A percentile compares a stretch with the other conserved stretches of the same genome.
phyloP scores from a whole-genome alignment of 2,113 vertebrate genomes.

The Passerina amoena region DNA sequence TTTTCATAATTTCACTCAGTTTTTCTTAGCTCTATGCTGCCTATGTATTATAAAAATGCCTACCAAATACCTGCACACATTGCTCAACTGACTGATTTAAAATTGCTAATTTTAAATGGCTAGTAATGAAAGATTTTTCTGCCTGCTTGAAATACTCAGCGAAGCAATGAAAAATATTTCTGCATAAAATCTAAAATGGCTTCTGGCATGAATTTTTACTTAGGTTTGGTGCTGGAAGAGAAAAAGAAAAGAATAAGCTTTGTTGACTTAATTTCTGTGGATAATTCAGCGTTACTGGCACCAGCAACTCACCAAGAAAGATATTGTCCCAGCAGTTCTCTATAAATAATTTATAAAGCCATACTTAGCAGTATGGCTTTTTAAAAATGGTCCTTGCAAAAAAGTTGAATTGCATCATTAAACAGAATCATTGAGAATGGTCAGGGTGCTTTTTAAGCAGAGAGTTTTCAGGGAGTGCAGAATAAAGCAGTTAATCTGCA shows the following conservation, averaged over 20 bases:
- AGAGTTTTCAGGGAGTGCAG: not conserved
- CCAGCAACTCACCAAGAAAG: not conserved
- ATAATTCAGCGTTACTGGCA: slow-evolving; percentile 17
- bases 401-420: slow-evolving; percentile 39
- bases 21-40: not conserved
- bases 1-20: not conserved
- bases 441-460: slow-evolving; percentile 19
- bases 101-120: not conserved
- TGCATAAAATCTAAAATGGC: not conserved
- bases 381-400: slow-evolving; percentile 21
- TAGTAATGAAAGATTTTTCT: not conserved
- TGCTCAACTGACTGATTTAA: not conserved
- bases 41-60: not conserved
- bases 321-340: not conserved
- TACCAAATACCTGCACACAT: not conserved
- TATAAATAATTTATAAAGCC: slow-evolving; percentile 47
- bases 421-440: slow-evolving; percentile 7
- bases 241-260: not conserved
- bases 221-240: not conserved
- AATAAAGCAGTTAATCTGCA: slow-evolving; percentile 47
- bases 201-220: not conserved
- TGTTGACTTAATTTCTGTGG: not conserved
- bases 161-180: not conserved
- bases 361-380: not conserved
- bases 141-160: not conserved